Conservation (phyloP, 2,888 invertebrate genomes). For the Chesias legatella region DNA sequence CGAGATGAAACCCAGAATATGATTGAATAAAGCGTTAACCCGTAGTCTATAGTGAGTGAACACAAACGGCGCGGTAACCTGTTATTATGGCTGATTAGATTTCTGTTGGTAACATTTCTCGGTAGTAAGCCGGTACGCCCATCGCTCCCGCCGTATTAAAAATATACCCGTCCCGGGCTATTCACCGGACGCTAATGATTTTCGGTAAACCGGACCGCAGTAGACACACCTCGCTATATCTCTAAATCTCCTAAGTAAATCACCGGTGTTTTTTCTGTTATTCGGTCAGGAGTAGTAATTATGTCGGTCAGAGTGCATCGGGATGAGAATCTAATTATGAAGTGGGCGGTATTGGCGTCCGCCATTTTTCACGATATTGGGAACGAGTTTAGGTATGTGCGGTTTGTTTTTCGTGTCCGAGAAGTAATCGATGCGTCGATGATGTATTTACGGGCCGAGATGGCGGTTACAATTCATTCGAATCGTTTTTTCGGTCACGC, state of each 20-base stretch:
- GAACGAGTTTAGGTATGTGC: slow-evolving; percentile 31
- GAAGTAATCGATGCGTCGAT: slow-evolving; percentile 55
- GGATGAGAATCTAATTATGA: slow-evolving; percentile 77
- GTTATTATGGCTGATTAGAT: slow-evolving; percentile 80
- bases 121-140: slow-evolving; percentile 77
- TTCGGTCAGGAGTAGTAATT: slow-evolving; percentile 75
- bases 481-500: slow-evolving; percentile 77
- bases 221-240: slow-evolving; percentile 71
- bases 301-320: slow-evolving; percentile 79
- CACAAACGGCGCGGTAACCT: slow-evolving; percentile 76
- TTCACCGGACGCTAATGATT: slow-evolving; percentile 77
- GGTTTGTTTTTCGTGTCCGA: slow-evolving; percentile 43
- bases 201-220: slow-evolving; percentile 77
- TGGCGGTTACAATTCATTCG: slow-evolving; percentile 65
- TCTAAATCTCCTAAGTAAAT: slow-evolving; percentile 76
- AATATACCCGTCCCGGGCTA: slow-evolving; percentile 74
- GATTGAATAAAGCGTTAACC: slow-evolving; percentile 78
- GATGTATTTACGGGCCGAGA: slow-evolving; percentile 67
- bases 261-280: slow-evolving; percentile 70
- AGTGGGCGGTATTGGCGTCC: slow-evolving; percentile 64
- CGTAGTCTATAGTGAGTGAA: slow-evolving; percentile 71
- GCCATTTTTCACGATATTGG: slow-evolving; percentile 53
- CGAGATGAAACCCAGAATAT: slow-evolving; percentile 65
- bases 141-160: slow-evolving; percentile 77
- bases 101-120: slow-evolving; percentile 80